These are phyloP conservation scores for Sarcophaga peregrina DNA, from an alignment of 1,140 invertebrate species.

Conservation along the genomic window DNA sequence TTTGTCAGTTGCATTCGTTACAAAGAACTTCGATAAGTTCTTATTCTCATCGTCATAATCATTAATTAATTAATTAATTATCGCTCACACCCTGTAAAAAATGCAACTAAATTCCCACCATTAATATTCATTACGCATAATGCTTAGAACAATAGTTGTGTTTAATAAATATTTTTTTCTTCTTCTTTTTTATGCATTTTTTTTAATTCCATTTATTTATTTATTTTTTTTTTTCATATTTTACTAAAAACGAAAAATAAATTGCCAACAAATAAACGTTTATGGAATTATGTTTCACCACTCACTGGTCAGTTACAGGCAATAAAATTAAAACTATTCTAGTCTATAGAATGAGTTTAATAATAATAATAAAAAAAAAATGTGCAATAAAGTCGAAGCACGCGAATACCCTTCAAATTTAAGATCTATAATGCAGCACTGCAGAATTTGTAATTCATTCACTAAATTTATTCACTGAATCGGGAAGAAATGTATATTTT, in stretches of 20 bases:
- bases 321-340: neutral
- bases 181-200: neutral
- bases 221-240: neutral
- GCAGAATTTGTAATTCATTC: too few species aligned
- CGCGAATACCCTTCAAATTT: too few species aligned
- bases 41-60: neutral
- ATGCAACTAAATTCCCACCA: constrained; percentile 10
- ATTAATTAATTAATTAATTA: neutral
- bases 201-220: constrained; percentile 5
- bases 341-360: too few species aligned
- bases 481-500: too few species aligned
- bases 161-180: neutral
- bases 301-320: neutral
- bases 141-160: neutral
- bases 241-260: neutral
- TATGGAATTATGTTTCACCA: constrained; percentile 12
- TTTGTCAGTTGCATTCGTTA: neutral
- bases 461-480: too few species aligned
- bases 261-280: neutral
- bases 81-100: neutral
- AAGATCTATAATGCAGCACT: too few species aligned
- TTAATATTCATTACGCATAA: constrained; percentile 20
- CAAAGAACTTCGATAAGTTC: neutral
- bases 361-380: too few species aligned
- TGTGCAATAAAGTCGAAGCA: too few species aligned